Evolutionary conservation across 2,888 invertebrate species (phyloP), one percentile per base, ranked within the genome.

Genomic region (Thereva nobilitata): DNA sequence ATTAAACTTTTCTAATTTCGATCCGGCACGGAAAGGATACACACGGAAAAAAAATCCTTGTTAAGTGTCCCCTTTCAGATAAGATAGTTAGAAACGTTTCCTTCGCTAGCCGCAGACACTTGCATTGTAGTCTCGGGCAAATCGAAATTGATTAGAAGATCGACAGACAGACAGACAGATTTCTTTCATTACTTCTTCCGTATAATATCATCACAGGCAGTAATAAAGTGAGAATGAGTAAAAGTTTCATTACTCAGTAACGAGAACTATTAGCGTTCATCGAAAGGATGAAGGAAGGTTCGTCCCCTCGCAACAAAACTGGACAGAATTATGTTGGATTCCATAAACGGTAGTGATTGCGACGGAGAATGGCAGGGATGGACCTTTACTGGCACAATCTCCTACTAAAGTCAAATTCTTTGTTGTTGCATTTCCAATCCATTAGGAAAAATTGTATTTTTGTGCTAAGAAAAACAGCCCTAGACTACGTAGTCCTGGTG

Each of bases 191-290:
- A 23, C 23, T 23, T 23, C 23, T 23, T 23, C 23, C 23, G 23
- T 23, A 23, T 23, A 23, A 23, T 23, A 23, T 23, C 23, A 23
- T 23, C 23, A 23, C 23, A 23, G 23, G 23, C 23, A 23, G 37
- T 57, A 45, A 44, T 57, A 57, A 64, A 64, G 23, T 53, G 64
- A 64, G 65, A 68, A 65, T 61, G 68, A 61, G 54, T 38, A 47
- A 50, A 64, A 52, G 50, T 64, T 67, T 64, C 56, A 67, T 67
- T 64, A 67, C 44, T 37, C 23, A 23, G 23, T 23, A 23, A 50
- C 47, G 40, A 56, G 56, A 54, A 67, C 56, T 23, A 23, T 23
- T 23, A 23, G 23, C 23, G 23, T 23, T 23, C 23, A 23, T 23
- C 23, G 23, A 23, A 23, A 23, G 23, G 23, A 23, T 23, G 23